Evolutionary conservation across 2,888 invertebrate species (phyloP), one percentile per base, ranked within the genome.

Genomic region (Axea sp.): DNA sequence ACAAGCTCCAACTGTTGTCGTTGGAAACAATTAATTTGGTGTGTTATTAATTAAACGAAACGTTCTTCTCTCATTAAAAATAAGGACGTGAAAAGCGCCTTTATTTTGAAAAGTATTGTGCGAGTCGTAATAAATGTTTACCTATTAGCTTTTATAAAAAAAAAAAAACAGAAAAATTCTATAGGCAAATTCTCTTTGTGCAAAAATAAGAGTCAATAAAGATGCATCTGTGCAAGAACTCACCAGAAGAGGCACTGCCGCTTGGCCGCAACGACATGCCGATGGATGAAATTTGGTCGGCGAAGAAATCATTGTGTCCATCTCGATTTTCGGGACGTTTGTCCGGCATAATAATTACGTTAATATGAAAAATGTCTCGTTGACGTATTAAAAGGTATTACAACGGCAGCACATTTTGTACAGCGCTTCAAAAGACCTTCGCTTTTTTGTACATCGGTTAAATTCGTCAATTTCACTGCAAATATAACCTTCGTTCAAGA

Each of bases 221-320:
- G n/a, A n/a, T n/a, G n/a, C n/a, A n/a, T n/a, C n/a, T n/a, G n/a
- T n/a, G n/a, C n/a, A n/a, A n/a, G n/a, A 57, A 89, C 91, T 91
- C 90, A 90, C 94, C 94, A 83, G 94, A 94, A 83, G 94, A 93
- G 85, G 92, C 91, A 87, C 92, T 93, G 82, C 91, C 90, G 85
- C 92, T 92, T 84, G 92, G 92, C 82, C 92, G 91, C 88, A 92
- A 90, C 75, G 92, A 93, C 95, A 95, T 95, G 87, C 94, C 95
- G 87, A 95, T 95, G 82, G 95, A 94, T 88, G 92, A 95, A 87
- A 95, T 95, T 90, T 94, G 94, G 73, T 86, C 85, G 78, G 78
- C 83, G 78, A 85, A 84, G 77, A 82, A 81, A 78, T 87, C 86
- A 77, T 84, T 86, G 64, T 80, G 81, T 80, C 83, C 86, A 82